Percentiles rank a stretch among this genome's conserved stretches.
Evolutionary conservation across 2,113 vertebrate species (phyloP).

Genomic region (Patagioenas fasciata): DNA sequence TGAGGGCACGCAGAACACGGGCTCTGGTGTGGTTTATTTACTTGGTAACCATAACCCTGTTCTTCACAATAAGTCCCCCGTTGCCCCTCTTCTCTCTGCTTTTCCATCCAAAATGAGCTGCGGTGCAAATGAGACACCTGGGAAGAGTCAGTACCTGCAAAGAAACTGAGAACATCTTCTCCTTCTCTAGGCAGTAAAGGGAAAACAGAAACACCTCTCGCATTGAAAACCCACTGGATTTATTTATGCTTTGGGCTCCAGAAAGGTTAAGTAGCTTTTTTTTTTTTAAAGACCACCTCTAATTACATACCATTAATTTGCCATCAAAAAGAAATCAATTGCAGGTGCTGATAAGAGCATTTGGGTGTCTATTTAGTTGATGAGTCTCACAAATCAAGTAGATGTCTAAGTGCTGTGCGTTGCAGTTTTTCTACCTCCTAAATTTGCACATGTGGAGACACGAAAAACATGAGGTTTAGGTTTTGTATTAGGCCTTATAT

Average conservation of each 20-base stretch:
- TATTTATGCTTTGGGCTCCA: neutral
- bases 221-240: neutral
- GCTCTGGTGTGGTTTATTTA: neutral
- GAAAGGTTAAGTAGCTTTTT: neutral
- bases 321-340: neutral
- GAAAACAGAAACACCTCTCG: neutral
- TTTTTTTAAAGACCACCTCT: neutral
- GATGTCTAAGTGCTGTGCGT: neutral
- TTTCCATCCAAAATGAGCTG: neutral
- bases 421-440: neutral
- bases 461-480: neutral
- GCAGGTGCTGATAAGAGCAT: neutral
- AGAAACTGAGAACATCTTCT: neutral
- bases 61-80: neutral
- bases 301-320: neutral
- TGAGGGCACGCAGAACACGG: accelerated
- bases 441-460: neutral
- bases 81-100: neutral
- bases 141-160: neutral
- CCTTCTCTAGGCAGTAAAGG: neutral
- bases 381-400: neutral
- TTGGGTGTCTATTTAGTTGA: neutral
- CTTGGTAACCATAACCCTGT: neutral
- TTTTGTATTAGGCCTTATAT: accelerated
- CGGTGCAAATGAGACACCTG: neutral